These are phyloP conservation scores for Julus scanicus DNA, from an alignment of 2,888 invertebrate genomes.

Conservation along the genomic window DNA sequence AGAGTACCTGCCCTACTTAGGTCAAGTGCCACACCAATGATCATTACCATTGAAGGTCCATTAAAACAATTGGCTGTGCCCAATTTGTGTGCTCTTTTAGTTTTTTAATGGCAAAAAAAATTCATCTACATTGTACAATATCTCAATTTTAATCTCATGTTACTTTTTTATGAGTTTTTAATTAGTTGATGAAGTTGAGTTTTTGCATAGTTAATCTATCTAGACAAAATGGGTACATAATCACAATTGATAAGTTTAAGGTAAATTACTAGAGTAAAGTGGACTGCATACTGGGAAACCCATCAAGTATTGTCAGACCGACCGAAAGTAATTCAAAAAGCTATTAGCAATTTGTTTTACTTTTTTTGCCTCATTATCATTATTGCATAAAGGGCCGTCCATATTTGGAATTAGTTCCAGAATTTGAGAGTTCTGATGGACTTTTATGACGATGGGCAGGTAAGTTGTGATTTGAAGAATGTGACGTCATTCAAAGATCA, in stretches of 20 bases:
- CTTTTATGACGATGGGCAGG: no score
- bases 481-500: no score
- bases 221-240: neutral
- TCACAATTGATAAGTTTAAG: neutral
- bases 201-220: neutral
- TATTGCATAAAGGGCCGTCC: no score
- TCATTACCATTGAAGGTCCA: neutral
- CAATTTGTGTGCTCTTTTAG: neutral
- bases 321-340: no score
- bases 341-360: no score
- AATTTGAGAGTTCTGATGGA: no score
- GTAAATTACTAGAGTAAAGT: neutral
- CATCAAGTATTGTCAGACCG: no score
- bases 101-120: neutral
- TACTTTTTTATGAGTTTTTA: neutral
- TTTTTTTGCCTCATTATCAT: no score
- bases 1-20: neutral
- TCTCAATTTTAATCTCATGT: neutral
- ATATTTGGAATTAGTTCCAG: no score
- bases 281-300: neutral
- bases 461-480: no score
- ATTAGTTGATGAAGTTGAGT: neutral
- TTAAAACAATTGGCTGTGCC: neutral
- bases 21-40: neutral
- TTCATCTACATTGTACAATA: neutral